Conservation (phyloP, 2,797 vertebrate species). For the Pteropus rufus region DNA sequence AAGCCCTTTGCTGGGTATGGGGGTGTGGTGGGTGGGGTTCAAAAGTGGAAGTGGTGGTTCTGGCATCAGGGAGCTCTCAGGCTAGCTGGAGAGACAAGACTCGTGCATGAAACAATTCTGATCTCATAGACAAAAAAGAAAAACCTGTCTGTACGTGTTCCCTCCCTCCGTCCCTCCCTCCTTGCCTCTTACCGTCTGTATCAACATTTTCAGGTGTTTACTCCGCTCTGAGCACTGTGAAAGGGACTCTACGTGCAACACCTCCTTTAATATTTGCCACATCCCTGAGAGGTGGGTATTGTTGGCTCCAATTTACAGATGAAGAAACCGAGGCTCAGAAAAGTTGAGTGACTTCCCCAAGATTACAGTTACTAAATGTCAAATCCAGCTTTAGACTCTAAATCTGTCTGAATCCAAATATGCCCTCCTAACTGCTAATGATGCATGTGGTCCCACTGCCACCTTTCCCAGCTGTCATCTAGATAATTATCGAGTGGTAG, state of each 20-base stretch:
- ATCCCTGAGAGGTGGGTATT: not conserved
- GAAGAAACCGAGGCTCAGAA: not conserved
- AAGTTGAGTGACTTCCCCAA: not conserved
- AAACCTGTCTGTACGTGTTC: fast-evolving
- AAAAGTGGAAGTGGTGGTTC: not conserved
- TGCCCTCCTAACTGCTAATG: not conserved
- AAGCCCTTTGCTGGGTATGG: not conserved
- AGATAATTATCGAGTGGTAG: not conserved
- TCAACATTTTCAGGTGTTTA: not conserved
- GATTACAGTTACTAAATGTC: no score
- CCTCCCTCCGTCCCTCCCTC: not conserved
- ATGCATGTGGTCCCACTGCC: fast-evolving
- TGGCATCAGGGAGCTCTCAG: not conserved
- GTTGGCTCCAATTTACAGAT: not conserved
- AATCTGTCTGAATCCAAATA: not conserved
- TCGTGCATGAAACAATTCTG: not conserved
- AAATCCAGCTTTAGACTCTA: not conserved
- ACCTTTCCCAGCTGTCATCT: not conserved
- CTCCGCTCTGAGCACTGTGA: not conserved
- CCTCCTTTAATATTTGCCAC: not conserved
- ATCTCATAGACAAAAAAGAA: not conserved
- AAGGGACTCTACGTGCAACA: fast-evolving
- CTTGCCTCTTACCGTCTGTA: fast-evolving
- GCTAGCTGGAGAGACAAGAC: not conserved
- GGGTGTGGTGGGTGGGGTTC: no score